Base-by-base conservation (phyloP, 2,888 invertebrate genomes). In the Aphodius sticticus region DNA sequence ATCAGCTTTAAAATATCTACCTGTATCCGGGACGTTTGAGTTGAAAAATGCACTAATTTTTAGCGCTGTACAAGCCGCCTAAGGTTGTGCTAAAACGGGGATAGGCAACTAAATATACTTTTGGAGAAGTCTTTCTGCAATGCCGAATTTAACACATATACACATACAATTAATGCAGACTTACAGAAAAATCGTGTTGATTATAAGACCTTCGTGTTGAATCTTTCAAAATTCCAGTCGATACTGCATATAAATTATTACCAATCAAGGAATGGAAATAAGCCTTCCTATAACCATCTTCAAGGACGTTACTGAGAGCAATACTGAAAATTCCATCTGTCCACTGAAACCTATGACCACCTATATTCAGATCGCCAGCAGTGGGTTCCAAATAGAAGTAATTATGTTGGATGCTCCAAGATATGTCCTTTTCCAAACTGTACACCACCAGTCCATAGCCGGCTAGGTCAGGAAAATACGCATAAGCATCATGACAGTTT, bases 261-360 rank as follows among this genome's bases (percentile, higher is more conserved):
- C 95, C 93, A 72, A 95, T 92, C 92, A 96, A 92, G 0, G 96
- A 91, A 86, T 96, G 96, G 91, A 96, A 96, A 89, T 93, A 95
- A 0, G 94, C 92, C 0, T 91, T 91, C 77, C 93, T 91, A 84
- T 90, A 92, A 14, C 93, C 92, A 83, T 93, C 91, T 0, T 85
- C 69, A 0, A 89, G 87, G 0, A 88, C 86, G 0, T 91, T 90
- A 0, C 93, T 92, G 14, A 95, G 85, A 0, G 93, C 93, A 0
- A 94, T 87, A 80, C 95, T 95, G 88, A 96, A 96, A 12, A 96
- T 90, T 0, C 96, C 96, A 85, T 96, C 96, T 82, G 92, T 93
- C 96, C 95, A 96, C 85, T 94, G 93, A 89, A 95, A 96, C 0
- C 90, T 88, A 83, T 94, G 91, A 0, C 93, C 94, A 53, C 93